A percentile compares a stretch with the other conserved stretches of the same genome.
Evolutionary conservation across 1,140 invertebrate genomes (phyloP).

Genomic region (Bombus sibiricus): DNA sequence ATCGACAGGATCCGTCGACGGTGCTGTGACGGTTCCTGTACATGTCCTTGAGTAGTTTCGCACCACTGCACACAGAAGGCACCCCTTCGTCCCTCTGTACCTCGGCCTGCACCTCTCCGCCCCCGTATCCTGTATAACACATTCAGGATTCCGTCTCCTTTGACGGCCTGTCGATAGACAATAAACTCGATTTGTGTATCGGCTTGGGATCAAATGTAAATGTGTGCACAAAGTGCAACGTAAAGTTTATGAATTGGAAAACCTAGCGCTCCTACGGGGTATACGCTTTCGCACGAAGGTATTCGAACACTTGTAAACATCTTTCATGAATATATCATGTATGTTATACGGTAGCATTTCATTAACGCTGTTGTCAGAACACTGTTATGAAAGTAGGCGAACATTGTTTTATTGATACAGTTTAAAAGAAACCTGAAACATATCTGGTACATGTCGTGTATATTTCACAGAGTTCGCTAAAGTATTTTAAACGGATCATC

Average conservation of each 20-base stretch:
- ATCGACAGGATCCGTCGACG: conserved; percentile 60
- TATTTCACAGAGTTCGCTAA: too few relatives aligned
- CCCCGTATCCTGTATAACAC: conserved; percentile 46
- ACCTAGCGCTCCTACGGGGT: neutral
- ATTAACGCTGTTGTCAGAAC: too few relatives aligned
- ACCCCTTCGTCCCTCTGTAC: neutral
- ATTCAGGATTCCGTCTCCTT: conserved; percentile 26
- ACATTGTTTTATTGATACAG: too few relatives aligned
- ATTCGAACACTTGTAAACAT: too few relatives aligned
- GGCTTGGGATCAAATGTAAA: conserved; percentile 14
- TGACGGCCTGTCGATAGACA: conserved; percentile 43
- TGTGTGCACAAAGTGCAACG: neutral
- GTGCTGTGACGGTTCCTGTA: conserved; percentile 57
- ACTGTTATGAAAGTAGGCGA: too few relatives aligned
- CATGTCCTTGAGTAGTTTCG: conserved; percentile 62
- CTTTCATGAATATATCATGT: too few relatives aligned
- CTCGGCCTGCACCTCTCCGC: neutral
- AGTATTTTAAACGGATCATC: too few relatives aligned
- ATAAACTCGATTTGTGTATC: conserved; percentile 34
- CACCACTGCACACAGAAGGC: conserved; percentile 53
- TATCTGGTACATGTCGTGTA: too few relatives aligned
- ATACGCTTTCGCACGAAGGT: neutral
- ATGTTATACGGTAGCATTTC: too few relatives aligned
- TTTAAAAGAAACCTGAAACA: too few relatives aligned
- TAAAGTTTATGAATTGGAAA: conserved; percentile 9